phyloP scores from a whole-genome alignment of 1,140 invertebrate genomes.

The Cecropterus lyciades region DNA sequence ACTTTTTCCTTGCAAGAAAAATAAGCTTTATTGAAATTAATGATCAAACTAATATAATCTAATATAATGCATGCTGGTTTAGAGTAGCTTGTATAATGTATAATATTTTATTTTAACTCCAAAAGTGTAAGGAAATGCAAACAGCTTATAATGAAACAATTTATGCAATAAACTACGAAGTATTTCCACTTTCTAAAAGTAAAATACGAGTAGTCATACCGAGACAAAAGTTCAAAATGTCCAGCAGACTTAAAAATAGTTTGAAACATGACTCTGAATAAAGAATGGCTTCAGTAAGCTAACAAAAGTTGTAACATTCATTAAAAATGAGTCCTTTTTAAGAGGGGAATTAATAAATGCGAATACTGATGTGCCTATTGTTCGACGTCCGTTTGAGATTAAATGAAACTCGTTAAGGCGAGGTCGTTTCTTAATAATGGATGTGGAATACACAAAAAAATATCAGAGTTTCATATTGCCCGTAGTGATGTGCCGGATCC shows the following conservation, averaged over 20 bases:
- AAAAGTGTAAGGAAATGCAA: slow-evolving; percentile 15
- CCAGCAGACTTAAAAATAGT: slow-evolving; percentile 26
- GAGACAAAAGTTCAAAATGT: slow-evolving; percentile 34
- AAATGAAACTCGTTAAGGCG: slow-evolving; percentile 58
- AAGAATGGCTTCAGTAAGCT: slow-evolving; percentile 28
- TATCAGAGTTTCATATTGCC: too few relatives aligned
- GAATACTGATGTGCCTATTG: slow-evolving; percentile 42
- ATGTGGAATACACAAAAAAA: slow-evolving; percentile 49
- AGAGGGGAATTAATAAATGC: slow-evolving; percentile 59
- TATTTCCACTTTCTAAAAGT: slow-evolving; percentile 25
- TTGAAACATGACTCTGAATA: slow-evolving; percentile 33
- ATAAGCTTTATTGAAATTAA: too few relatives aligned
- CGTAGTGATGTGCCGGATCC: too few relatives aligned
- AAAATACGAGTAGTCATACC: slow-evolving; percentile 21
- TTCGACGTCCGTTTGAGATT: slow-evolving; percentile 52
- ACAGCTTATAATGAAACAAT: slow-evolving; percentile 32
- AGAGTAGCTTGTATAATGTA: too few relatives aligned
- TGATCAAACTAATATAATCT: too few relatives aligned
- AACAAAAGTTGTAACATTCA: slow-evolving; percentile 35
- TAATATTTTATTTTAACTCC: not conserved
- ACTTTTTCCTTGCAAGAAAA: too few relatives aligned
- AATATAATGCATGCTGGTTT: too few relatives aligned
- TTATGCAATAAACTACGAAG: slow-evolving; percentile 31
- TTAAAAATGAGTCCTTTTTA: slow-evolving; percentile 43
- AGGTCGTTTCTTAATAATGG: slow-evolving; percentile 56